These are phyloP conservation scores for Diarsia mendica DNA, from an alignment of 2,888 invertebrate genomes.

Conservation along the genomic window DNA sequence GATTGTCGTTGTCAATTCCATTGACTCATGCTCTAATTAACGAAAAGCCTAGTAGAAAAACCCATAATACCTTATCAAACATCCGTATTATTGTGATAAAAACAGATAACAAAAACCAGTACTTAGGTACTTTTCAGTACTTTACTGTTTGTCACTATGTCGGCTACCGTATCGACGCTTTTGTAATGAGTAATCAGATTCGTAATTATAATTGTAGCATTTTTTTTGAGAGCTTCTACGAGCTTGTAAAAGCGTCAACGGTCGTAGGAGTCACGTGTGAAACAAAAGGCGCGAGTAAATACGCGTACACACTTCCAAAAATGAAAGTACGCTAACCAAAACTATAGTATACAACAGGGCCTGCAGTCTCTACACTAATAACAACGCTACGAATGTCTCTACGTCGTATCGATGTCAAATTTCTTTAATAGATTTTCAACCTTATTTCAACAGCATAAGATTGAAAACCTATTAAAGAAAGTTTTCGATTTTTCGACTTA, in stretches of 20 bases:
- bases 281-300: not conserved
- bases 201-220: not conserved
- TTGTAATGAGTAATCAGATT: not conserved
- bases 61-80: not conserved
- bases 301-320: not conserved
- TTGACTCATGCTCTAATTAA: not conserved
- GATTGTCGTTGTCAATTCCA: not conserved
- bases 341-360: not conserved
- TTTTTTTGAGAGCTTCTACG: not conserved
- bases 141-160: not conserved
- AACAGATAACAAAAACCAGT: not conserved
- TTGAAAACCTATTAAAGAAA: too few species aligned
- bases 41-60: conserved; percentile 13
- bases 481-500: too few species aligned
- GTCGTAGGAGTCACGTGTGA: not conserved
- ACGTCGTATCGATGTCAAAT: too few species aligned
- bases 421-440: too few species aligned
- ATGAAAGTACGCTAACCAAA: not conserved
- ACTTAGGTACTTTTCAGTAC: not conserved
- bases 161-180: not conserved
- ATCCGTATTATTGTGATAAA: conserved; percentile 12
- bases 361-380: too few species aligned
- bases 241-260: not conserved
- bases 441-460: too few species aligned
- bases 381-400: too few species aligned